Percentiles rank a stretch among this genome's conserved stretches.
These are phyloP conservation scores for Coleophora flavipennella DNA, from an alignment of 2,888 invertebrate genomes.

Conservation along the genomic window DNA sequence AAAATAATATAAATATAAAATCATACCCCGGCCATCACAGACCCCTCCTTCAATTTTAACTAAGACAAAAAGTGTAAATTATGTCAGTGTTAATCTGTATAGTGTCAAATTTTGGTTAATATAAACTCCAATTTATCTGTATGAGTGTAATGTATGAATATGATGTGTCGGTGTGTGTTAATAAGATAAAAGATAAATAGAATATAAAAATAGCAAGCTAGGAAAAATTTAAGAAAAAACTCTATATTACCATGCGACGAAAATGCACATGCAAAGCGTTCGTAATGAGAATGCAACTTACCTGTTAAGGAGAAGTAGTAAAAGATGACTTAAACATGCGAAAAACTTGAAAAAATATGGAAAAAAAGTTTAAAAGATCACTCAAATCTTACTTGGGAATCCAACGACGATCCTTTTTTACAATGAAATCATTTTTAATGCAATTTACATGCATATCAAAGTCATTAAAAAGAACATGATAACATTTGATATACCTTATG, in stretches of 20 bases:
- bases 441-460: conserved; percentile 45
- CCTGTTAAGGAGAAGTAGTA: conserved; percentile 27
- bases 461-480: conserved; percentile 38
- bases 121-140: conserved; percentile 52
- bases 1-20: conserved; percentile 25
- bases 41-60: conserved; percentile 45
- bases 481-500: conserved; percentile 22
- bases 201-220: conserved; percentile 53
- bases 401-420: conserved; percentile 69
- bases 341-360: conserved; percentile 20
- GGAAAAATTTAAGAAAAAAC: conserved; percentile 27
- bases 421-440: conserved; percentile 35
- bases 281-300: conserved; percentile 52
- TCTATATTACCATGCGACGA: conserved; percentile 50
- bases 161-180: conserved; percentile 39
- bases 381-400: conserved; percentile 65
- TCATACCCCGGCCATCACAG: conserved; percentile 65
- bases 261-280: conserved; percentile 56
- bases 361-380: conserved; percentile 39
- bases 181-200: conserved; percentile 51
- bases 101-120: conserved; percentile 62
- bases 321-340: conserved; percentile 12
- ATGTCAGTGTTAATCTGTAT: conserved; percentile 49
- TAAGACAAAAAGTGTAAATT: conserved; percentile 32
- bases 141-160: conserved; percentile 31